Evolutionary conservation across 2,797 vertebrate genomes (phyloP).

Genomic region (Atherinosoma microstoma): DNA sequence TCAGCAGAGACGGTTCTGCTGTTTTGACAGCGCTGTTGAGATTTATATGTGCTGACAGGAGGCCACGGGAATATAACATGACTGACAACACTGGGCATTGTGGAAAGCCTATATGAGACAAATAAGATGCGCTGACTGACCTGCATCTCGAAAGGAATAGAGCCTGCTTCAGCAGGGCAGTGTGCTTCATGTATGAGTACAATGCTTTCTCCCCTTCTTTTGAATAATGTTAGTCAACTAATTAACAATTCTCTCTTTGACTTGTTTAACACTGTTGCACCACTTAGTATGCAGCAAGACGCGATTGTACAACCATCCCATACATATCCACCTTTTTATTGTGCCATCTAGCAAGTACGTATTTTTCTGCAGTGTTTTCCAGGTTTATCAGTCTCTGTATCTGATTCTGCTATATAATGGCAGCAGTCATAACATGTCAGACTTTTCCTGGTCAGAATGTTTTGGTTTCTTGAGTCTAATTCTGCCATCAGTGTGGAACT

Average conservation of each 20-base stretch:
- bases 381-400: conserved; percentile 75
- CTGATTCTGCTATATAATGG: conserved; percentile 82
- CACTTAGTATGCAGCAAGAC: conserved; percentile 36
- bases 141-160: conserved; percentile 59
- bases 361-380: conserved; percentile 68
- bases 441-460: conserved; percentile 79
- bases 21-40: conserved; percentile 82
- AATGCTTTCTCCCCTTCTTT: conserved; percentile 29
- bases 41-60: conserved; percentile 78
- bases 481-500: conserved; percentile 57
- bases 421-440: conserved; percentile 87
- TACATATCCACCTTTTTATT: conserved; percentile 44
- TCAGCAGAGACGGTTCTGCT: conserved; percentile 77
- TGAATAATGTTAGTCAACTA: conserved; percentile 21
- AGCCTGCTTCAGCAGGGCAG: conserved; percentile 44
- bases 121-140: conserved; percentile 72
- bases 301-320: conserved; percentile 56
- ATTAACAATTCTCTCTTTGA: conserved; percentile 43
- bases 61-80: conserved; percentile 78
- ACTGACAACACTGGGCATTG: conserved; percentile 78
- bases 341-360: conserved; percentile 57
- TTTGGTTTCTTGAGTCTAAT: conserved; percentile 75
- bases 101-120: conserved; percentile 72
- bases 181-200: conserved; percentile 28
- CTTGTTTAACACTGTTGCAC: conserved; percentile 28